phyloP scores from a whole-genome alignment of 2,888 invertebrate species.

The Sthenelais limicola region DNA sequence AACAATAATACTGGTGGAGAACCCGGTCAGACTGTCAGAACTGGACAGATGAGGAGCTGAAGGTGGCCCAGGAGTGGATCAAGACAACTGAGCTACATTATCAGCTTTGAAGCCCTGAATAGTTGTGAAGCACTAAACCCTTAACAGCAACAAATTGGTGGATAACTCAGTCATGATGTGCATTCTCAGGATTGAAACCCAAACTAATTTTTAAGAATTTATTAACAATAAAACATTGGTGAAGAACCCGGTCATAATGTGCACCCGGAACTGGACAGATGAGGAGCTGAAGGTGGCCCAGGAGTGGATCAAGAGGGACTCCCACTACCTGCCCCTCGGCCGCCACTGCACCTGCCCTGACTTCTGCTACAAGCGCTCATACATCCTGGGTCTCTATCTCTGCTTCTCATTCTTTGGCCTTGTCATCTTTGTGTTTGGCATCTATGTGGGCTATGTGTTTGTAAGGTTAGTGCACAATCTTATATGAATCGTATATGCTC shows the following conservation, averaged over 20 bases:
- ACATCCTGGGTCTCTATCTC: conserved; percentile 28
- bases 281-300: conserved; percentile 35
- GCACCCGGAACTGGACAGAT: conserved; percentile 34
- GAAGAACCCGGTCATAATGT: conserved; percentile 5
- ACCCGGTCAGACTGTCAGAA: too few relatives aligned
- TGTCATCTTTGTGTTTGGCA: conserved; percentile 23
- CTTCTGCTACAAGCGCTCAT: conserved; percentile 18
- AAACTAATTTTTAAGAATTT: too few relatives aligned
- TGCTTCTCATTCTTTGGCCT: conserved; percentile 27
- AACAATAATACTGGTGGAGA: too few relatives aligned
- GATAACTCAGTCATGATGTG: too few relatives aligned
- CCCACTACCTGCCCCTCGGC: conserved; percentile 16
- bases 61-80: conserved; percentile 33
- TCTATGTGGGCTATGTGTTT: conserved; percentile 31
- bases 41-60: conserved; percentile 37
- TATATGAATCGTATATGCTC: too few relatives aligned
- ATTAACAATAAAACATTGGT: too few relatives aligned
- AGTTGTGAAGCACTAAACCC: too few relatives aligned
- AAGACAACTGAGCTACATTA: too few relatives aligned
- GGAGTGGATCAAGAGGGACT: conserved; percentile 33
- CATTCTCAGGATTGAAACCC: too few relatives aligned
- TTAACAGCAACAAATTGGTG: too few relatives aligned
- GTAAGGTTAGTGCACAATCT: too few relatives aligned
- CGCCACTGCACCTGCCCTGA: conserved; percentile 22
- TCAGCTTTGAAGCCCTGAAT: too few relatives aligned